A percentile compares a stretch with the other conserved stretches of the same genome.
Evolutionary conservation across 2,113 vertebrate genomes (phyloP).

Genomic region (Hipposideros armiger): DNA sequence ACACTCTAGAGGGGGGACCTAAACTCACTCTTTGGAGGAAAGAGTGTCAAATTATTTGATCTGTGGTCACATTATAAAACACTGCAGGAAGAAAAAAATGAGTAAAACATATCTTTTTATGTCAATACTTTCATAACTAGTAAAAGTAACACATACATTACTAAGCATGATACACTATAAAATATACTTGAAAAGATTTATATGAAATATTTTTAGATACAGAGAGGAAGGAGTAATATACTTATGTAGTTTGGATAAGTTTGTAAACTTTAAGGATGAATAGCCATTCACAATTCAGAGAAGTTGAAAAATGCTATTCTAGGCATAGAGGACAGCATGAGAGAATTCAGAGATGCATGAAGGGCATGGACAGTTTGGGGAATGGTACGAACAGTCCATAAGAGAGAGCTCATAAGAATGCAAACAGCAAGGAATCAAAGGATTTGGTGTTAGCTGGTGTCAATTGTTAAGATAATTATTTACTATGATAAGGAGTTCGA

Average conservation of each 20-base stretch:
- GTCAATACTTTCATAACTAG: conserved; percentile 33
- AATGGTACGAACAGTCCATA: neutral
- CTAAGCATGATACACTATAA: neutral
- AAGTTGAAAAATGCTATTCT: neutral
- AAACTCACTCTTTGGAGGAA: neutral
- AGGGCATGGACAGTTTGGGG: neutral
- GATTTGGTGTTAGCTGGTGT: neutral
- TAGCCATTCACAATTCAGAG: neutral
- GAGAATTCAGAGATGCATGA: neutral
- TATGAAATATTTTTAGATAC: neutral
- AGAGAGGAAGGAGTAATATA: conserved; percentile 22
- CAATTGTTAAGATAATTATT: neutral
- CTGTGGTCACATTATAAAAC: neutral
- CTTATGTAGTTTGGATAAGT: neutral
- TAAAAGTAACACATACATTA: conserved; percentile 39
- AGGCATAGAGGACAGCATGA: neutral
- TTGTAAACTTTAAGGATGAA: neutral
- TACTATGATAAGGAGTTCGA: neutral
- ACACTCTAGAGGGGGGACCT: neutral
- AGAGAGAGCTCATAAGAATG: neutral
- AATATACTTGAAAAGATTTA: neutral
- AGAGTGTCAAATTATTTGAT: conserved; percentile 13
- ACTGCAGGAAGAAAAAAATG: neutral
- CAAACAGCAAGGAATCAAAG: neutral
- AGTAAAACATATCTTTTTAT: neutral